phyloP scores from a whole-genome alignment of 64 coral and sea anemone species.

The Hydrozoanthus tunicans region DNA sequence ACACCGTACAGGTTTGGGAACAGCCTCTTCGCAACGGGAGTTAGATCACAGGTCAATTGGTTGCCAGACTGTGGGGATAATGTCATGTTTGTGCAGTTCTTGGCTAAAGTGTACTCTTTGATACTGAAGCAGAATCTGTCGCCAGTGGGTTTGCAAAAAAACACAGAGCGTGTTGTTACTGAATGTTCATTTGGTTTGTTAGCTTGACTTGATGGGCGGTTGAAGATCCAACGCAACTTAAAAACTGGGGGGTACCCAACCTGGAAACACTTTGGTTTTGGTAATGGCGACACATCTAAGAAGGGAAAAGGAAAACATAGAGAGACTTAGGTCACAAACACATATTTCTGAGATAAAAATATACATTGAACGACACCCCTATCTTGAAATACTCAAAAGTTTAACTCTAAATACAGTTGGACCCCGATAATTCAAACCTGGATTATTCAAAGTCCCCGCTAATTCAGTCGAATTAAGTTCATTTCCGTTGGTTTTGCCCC shows the following conservation, averaged over 20 bases:
- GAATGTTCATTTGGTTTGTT: background rate
- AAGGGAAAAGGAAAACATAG: background rate
- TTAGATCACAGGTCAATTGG: conserved; percentile 4
- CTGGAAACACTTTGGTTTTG: background rate
- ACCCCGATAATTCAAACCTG: no score
- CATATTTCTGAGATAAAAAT: no score
- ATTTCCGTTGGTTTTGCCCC: no score
- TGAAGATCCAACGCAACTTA: background rate
- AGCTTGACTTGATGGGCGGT: background rate
- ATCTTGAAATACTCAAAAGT: no score
- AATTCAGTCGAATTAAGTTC: no score
- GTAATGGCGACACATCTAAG: conserved; percentile 24
- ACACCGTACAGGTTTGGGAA: conserved; percentile 8
- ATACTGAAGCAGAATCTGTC: background rate
- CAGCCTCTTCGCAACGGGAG: conserved; percentile 3
- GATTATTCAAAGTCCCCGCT: no score
- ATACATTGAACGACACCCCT: no score
- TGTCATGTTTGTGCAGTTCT: background rate
- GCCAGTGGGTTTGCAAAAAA: conserved; percentile 1
- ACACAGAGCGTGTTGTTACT: conserved; percentile 1
- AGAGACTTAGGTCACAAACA: no score
- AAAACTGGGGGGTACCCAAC: conserved; percentile 1
- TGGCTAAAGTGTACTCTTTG: background rate
- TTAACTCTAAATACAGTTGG: no score
- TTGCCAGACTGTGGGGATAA: background rate